These are phyloP conservation scores for Callorhinus ursinus DNA, from an alignment of 2,113 vertebrate genomes.

Conservation along the genomic window DNA sequence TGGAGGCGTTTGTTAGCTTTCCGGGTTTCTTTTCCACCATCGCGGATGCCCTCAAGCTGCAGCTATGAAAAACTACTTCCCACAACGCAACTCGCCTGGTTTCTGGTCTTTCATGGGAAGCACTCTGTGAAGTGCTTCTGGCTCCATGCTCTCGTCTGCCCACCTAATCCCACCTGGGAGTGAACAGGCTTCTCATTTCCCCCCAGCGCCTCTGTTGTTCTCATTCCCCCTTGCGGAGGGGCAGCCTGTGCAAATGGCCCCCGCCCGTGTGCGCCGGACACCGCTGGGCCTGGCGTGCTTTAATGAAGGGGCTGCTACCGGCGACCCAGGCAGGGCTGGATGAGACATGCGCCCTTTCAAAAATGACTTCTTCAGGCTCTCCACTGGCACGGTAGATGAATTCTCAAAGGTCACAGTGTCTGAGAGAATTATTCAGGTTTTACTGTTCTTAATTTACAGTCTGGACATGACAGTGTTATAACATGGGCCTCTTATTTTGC, in stretches of 20 bases:
- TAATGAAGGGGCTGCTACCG: accelerated
- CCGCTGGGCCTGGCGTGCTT: accelerated
- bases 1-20: accelerated
- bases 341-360: background rate
- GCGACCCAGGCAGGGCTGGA: accelerated
- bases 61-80: accelerated
- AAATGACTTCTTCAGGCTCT: too few relatives aligned
- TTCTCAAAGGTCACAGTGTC: background rate
- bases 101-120: background rate
- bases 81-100: accelerated
- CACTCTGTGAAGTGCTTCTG: accelerated
- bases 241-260: background rate
- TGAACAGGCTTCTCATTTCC: accelerated
- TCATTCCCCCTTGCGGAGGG: accelerated
- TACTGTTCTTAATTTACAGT: background rate
- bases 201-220: background rate
- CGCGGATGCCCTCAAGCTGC: accelerated
- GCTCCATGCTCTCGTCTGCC: background rate
- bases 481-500: background rate
- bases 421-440: background rate
- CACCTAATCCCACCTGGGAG: accelerated
- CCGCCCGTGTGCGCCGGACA: accelerated
- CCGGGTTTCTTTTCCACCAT: background rate
- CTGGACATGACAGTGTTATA: accelerated
- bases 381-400: accelerated